Base-by-base conservation (phyloP, 2,113 vertebrate genomes). In the Myodes glareolus region DNA sequence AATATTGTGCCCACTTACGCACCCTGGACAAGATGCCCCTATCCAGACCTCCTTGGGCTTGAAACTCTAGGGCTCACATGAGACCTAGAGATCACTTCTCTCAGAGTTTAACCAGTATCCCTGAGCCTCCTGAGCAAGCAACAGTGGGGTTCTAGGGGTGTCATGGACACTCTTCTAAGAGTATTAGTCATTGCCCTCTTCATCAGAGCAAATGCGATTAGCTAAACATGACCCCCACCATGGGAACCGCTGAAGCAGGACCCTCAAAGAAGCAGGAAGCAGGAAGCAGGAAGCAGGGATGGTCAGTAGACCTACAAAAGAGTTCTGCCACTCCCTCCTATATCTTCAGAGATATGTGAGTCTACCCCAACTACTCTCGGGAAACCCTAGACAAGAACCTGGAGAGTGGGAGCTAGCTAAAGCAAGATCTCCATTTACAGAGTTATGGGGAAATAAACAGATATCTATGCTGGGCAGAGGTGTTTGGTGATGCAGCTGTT, bases 1-100 rank as follows among this genome's bases (percentile, higher is more conserved):
- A 52, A 12, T n/a, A 0, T 39, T 11, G 3, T 1, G 50, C 33
- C 14, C 29, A 11, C 19, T 29, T 21, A 5, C 0, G 5, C 3
- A 5, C 1, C 14, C 63, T 4, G 13, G 8, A n/a, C 31, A 9
- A 47, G 42, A 72, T 19, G 27, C 45, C 45, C 3, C 4, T 29
- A 2, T n/a, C 67, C 75, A 80, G n/a, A 58, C 39, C 76, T 82
- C 36, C 47, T 45, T 68, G 61, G 50, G 52, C 76, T 47, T 3
- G 47, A 39, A 45, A 39, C 50, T 77, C 33, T 4, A n/a, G 55
- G 25, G 58, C 16, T 63, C 52, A 63, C 39, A 10, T 0, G 4
- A 42, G 36, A 92, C 61, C 13, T 42, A 50, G 78, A 42, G 13
- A 63, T 55, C 45, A 81, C 27, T 52, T 67, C 63, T 65, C 25